phyloP scores from a whole-genome alignment of 1,140 invertebrate genomes.

The Drosophila bipectinata region DNA sequence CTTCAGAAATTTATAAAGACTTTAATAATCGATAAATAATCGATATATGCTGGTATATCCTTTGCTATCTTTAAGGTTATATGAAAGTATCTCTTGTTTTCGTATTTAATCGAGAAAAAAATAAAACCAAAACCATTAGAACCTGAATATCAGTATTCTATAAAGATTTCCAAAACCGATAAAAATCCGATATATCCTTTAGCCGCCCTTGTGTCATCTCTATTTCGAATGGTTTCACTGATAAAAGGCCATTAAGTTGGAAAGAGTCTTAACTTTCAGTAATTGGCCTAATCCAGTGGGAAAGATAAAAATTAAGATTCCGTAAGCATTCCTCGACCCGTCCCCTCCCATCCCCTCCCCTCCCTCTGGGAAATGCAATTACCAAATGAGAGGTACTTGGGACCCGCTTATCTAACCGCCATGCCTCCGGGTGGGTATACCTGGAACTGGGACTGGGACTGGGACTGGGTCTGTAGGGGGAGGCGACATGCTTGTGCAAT shows the following conservation, averaged over 20 bases:
- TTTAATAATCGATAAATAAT: no score
- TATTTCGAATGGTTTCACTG: neutral
- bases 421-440: neutral
- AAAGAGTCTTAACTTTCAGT: constrained; percentile 1
- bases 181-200: neutral
- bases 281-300: constrained; percentile 33
- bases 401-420: constrained; percentile 35
- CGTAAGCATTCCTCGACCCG: constrained; percentile 10
- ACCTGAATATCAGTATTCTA: no score
- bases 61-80: no score
- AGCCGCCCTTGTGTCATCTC: neutral
- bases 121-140: no score
- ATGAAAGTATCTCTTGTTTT: no score
- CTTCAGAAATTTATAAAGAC: no score
- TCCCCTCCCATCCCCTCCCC: no score
- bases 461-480: neutral
- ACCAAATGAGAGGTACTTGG: constrained; percentile 37
- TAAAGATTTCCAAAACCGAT: no score
- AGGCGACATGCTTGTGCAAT: constrained; percentile 44
- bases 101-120: no score
- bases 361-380: constrained; percentile 30
- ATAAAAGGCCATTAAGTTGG: neutral
- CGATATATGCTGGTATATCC: no score
- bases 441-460: neutral
- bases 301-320: constrained; percentile 21